Percentiles rank a stretch among this genome's conserved stretches.
Evolutionary conservation across 2,797 vertebrate species (phyloP).

Genomic region (Stomatorhinus walkeri): DNA sequence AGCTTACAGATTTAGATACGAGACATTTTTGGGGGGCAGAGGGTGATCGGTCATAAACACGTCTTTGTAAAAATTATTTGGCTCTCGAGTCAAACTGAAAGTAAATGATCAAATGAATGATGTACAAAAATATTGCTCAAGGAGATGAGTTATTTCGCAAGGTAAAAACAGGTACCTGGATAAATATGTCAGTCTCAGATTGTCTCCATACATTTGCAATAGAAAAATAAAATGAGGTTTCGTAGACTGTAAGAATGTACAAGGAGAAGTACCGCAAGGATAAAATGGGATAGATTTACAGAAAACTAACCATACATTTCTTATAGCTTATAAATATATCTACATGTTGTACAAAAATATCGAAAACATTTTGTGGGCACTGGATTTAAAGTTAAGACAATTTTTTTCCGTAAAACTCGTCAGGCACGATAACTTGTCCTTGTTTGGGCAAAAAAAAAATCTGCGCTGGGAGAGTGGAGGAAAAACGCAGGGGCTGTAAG

Average conservation of each 20-base stretch:
- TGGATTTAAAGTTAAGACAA: constrained; percentile 52
- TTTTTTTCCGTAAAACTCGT: constrained; percentile 47
- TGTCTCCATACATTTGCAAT: constrained; percentile 58
- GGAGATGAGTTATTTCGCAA: constrained; percentile 13
- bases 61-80: constrained; percentile 32
- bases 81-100: constrained; percentile 38
- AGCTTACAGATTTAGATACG: neutral
- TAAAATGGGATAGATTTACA: constrained; percentile 74
- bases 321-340: constrained; percentile 90
- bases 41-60: neutral
- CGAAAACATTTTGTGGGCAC: constrained; percentile 66
- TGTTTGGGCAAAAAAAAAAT: constrained; percentile 29
- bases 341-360: constrained; percentile 85
- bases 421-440: constrained; percentile 66
- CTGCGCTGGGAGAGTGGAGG: constrained; percentile 19
- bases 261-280: constrained; percentile 77
- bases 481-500: constrained; percentile 19
- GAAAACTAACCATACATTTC: constrained; percentile 62
- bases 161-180: constrained; percentile 42
- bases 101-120: constrained; percentile 31
- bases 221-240: constrained; percentile 70
- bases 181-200: constrained; percentile 47
- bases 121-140: constrained; percentile 24
- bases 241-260: constrained; percentile 69
- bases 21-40: neutral